Evolutionary conservation across 2,888 invertebrate species (phyloP).

Genomic region (Buathra laborator): DNA sequence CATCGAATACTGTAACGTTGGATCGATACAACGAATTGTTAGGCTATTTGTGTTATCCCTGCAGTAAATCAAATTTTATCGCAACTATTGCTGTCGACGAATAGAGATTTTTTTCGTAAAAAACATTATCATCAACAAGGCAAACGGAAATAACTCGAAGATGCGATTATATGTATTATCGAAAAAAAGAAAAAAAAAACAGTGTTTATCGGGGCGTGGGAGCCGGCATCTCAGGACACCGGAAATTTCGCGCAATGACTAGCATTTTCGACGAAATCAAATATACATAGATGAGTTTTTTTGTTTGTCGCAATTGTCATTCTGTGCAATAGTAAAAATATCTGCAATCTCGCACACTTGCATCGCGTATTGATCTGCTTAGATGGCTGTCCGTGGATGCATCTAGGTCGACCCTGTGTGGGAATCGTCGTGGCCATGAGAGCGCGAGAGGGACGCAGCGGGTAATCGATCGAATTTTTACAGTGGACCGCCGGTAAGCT

Average conservation of each 20-base stretch:
- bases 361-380: slow-evolving; percentile 65
- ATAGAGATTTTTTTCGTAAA: background rate
- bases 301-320: slow-evolving; percentile 6
- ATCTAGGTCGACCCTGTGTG: slow-evolving; percentile 58
- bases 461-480: slow-evolving; percentile 40
- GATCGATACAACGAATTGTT: slow-evolving; percentile 15
- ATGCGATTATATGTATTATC: background rate
- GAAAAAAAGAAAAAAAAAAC: no score
- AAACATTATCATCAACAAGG: background rate
- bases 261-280: slow-evolving; percentile 6
- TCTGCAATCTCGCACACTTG: slow-evolving; percentile 40
- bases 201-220: slow-evolving; percentile 18
- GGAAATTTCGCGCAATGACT: slow-evolving; percentile 34
- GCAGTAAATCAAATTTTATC: background rate
- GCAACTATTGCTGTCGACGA: background rate
- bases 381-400: slow-evolving; percentile 21
- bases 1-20: background rate
- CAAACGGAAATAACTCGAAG: background rate
- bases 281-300: background rate
- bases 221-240: background rate
- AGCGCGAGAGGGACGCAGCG: background rate
- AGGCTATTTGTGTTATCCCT: background rate
- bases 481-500: slow-evolving; percentile 22
- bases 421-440: slow-evolving; percentile 17
- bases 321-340: slow-evolving; percentile 11